Percentiles rank a stretch among this genome's conserved stretches.
Evolutionary conservation across 2,113 vertebrate species (phyloP).

Genomic region (Tringa solitaria): DNA sequence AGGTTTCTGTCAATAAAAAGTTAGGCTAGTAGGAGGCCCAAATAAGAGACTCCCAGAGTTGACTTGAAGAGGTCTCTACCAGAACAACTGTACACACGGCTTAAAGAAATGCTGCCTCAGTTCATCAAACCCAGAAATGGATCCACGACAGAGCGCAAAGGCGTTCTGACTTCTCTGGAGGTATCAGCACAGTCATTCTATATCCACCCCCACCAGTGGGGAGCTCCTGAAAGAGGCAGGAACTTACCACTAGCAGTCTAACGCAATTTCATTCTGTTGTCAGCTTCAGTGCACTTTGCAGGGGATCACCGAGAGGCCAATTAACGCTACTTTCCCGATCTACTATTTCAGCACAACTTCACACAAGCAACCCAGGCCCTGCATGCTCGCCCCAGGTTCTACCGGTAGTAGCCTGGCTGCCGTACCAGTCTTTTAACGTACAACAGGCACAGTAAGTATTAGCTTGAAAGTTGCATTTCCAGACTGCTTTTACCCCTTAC

Average conservation of each 20-base stretch:
- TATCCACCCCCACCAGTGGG: neutral
- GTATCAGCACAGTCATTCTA: neutral
- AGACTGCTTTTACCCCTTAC: neutral
- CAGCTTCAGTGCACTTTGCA: neutral
- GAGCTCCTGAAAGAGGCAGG: neutral
- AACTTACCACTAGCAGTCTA: neutral
- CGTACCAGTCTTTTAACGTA: neutral
- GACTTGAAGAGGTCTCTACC: neutral
- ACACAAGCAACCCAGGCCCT: neutral
- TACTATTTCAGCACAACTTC: neutral
- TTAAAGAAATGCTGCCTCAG: neutral
- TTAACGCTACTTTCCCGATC: conserved; percentile 19
- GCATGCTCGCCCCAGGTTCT: neutral
- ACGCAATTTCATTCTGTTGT: neutral
- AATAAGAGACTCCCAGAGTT: neutral
- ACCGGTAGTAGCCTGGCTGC: neutral
- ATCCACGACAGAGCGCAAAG: fast-evolving
- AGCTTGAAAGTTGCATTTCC: neutral
- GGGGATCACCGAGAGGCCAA: neutral
- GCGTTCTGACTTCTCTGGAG: neutral
- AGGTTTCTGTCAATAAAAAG: neutral
- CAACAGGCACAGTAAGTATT: neutral
- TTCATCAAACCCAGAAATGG: neutral
- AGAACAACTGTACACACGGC: fast-evolving
- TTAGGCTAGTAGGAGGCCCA: neutral